Evolutionary conservation across 30 jellyfish, hydroid and myxozoan species (phyloP).

Genomic region (Pseudorhiza aurosa): DNA sequence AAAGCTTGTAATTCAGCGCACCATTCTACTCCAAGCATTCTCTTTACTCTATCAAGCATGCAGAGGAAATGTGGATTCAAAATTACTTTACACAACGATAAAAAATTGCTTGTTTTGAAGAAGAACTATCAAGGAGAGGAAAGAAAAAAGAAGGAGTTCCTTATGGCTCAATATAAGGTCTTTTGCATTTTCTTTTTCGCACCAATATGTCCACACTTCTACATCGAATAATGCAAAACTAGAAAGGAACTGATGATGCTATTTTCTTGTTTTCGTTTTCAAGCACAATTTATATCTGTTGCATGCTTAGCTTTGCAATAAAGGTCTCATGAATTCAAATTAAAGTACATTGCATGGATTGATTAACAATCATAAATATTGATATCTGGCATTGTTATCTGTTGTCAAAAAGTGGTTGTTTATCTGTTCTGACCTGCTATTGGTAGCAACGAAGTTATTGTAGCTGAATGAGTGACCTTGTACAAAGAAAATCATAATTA

Average conservation of each 20-base stretch:
- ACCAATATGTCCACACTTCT: slow-evolving; percentile 40
- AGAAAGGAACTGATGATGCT: slow-evolving; percentile 52
- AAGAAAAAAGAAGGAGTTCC: not conserved
- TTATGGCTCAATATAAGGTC: not conserved
- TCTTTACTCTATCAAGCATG: slow-evolving; percentile 6
- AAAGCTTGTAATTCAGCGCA: slow-evolving; percentile 57
- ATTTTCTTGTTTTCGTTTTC: slow-evolving; percentile 14
- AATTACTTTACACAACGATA: slow-evolving; percentile 8
- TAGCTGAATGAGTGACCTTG: too few species aligned
- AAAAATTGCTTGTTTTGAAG: not conserved
- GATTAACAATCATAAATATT: too few species aligned
- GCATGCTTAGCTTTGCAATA: slow-evolving; percentile 34
- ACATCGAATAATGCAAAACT: slow-evolving; percentile 20
- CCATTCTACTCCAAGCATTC: slow-evolving; percentile 8
- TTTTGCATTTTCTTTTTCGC: not conserved
- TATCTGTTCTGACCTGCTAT: too few species aligned
- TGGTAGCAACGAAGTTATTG: too few species aligned
- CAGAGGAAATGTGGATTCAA: slow-evolving; percentile 25
- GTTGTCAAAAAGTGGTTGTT: too few species aligned
- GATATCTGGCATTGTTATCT: too few species aligned
- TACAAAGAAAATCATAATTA: too few species aligned
- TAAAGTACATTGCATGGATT: slow-evolving; percentile 17
- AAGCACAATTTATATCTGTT: slow-evolving; percentile 23
- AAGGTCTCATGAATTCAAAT: slow-evolving; percentile 37
- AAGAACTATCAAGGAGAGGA: too few species aligned